Conservation (phyloP, 30 jellyfish, hydroid and myxozoan genomes). For the Nemopilema nomurai region DNA sequence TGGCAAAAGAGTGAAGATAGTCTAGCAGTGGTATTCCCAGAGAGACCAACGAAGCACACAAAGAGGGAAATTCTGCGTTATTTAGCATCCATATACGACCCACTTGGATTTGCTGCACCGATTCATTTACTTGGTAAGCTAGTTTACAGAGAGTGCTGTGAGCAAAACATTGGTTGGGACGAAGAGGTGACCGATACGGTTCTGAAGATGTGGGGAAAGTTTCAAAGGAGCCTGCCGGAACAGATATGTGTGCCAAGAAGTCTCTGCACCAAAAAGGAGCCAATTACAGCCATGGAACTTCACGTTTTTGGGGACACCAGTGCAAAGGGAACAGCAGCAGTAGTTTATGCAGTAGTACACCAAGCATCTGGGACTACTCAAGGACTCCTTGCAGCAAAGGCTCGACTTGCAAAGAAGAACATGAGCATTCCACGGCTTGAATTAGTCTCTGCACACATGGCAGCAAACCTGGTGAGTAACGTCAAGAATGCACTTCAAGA, state of each 20-base stretch:
- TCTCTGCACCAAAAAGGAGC: slow-evolving; percentile 23
- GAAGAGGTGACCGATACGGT: slow-evolving; percentile 21
- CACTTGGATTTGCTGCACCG: slow-evolving; percentile 73
- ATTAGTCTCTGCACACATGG: slow-evolving; percentile 65
- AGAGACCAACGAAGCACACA: slow-evolving; percentile 20
- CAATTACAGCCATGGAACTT: slow-evolving; percentile 36
- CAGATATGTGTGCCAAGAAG: slow-evolving; percentile 47
- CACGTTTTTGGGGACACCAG: slow-evolving; percentile 84
- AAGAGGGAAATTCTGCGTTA: slow-evolving; percentile 62
- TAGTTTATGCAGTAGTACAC: slow-evolving; percentile 59
- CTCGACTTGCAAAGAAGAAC: slow-evolving; percentile 54
- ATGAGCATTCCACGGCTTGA: slow-evolving; percentile 38
- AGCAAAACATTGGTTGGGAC: slow-evolving; percentile 54
- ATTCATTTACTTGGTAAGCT: slow-evolving; percentile 42
- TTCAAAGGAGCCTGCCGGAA: slow-evolving; percentile 32
- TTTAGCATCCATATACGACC: slow-evolving; percentile 73
- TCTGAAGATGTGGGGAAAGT: slow-evolving; percentile 19
- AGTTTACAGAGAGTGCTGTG: slow-evolving; percentile 52
- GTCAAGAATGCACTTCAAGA: slow-evolving; percentile 31
- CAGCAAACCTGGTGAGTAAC: slow-evolving; percentile 44
- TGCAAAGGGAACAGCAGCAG: slow-evolving; percentile 67
- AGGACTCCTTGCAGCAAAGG: slow-evolving; percentile 67
- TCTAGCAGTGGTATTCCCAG: slow-evolving; percentile 58
- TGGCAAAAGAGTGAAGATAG: slow-evolving; percentile 63
- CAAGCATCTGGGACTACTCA: slow-evolving; percentile 41